Evolutionary conservation across 2,888 invertebrate species (phyloP), one percentile per base, ranked within the genome.

Genomic region (Rhingia rostrata): DNA sequence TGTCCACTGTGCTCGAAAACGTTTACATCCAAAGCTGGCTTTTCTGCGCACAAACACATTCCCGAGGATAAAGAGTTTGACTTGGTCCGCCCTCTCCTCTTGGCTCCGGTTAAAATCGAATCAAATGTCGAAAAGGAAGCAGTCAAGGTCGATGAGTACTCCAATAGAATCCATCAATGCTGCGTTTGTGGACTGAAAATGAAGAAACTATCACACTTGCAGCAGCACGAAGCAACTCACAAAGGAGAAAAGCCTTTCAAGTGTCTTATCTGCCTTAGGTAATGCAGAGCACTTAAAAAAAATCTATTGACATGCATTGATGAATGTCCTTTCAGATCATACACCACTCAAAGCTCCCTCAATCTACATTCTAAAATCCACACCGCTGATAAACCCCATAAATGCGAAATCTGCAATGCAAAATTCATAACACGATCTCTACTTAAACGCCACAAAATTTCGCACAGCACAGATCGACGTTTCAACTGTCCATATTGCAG

Each of bases 181-280:
- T 80, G 63, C 10, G 73, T 86, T 4, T 88, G 88, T 45, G 86
- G 84, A 0, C 41, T 87, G n/a, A 67, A 82, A 69, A 64, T 87
- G 45, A 72, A 79, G 39, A 81, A 84, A 30, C 12, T 60, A 5
- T 73, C 80, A 0, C 70, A 87, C 37, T 51, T 87, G 4, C 66
- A 63, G 9, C 86, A 87, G n/a, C 88, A 88, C 53, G 87, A 87
- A 49, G 66, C 66, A 1, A 83, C 70, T 5, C 70, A 87, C 80
- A 78, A 64, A 0, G 86, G 81, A 4, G 54, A 67, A n/a, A 88
- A 88, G 72, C 70, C 70, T 1, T 86, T 79, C 72, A 77, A 87
- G 63, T 89, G 89, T 56, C 10, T n/a, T 4, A 79, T 84, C 35
- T 89, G 89, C 49, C 61, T 79, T 6, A 84, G 87, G 88, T 88